phyloP scores from a whole-genome alignment of 2,797 vertebrate genomes.

The Schizothorax lantsangensis region DNA sequence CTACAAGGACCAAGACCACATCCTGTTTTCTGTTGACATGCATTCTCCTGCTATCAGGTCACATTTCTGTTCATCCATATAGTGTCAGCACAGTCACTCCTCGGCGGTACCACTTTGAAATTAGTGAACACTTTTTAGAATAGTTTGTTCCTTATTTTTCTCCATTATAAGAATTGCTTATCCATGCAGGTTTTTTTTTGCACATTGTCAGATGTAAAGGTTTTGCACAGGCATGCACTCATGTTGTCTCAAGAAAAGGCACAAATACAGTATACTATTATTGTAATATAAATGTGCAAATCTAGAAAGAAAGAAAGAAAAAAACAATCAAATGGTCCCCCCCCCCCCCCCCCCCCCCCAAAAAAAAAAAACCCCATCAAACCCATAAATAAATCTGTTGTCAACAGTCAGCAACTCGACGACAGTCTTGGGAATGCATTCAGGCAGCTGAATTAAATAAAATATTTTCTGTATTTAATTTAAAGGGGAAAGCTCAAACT shows the following conservation, averaged over 20 bases:
- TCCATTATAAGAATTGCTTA: background rate
- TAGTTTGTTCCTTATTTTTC: background rate
- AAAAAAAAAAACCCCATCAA: background rate
- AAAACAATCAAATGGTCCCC: no score
- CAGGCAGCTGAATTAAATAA: no score
- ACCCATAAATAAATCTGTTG: background rate
- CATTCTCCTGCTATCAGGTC: slow-evolving; percentile 47
- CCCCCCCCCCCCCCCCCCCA: no score
- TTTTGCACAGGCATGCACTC: background rate
- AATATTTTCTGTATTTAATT: no score
- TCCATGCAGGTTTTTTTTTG: background rate
- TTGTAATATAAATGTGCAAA: background rate
- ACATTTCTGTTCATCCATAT: slow-evolving; percentile 36
- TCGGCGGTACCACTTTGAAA: background rate
- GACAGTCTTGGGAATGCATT: no score
- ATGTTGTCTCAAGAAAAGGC: background rate
- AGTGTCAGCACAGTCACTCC: background rate
- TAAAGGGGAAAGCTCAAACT: no score
- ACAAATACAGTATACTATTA: background rate
- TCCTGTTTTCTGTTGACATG: slow-evolving; percentile 62
- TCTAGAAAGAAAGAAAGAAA: background rate
- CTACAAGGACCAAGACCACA: slow-evolving; percentile 50
- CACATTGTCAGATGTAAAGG: background rate
- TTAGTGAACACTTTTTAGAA: background rate
- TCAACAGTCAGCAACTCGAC: background rate